phyloP scores from a whole-genome alignment of 2,888 invertebrate species.

The Drosophila recens region DNA sequence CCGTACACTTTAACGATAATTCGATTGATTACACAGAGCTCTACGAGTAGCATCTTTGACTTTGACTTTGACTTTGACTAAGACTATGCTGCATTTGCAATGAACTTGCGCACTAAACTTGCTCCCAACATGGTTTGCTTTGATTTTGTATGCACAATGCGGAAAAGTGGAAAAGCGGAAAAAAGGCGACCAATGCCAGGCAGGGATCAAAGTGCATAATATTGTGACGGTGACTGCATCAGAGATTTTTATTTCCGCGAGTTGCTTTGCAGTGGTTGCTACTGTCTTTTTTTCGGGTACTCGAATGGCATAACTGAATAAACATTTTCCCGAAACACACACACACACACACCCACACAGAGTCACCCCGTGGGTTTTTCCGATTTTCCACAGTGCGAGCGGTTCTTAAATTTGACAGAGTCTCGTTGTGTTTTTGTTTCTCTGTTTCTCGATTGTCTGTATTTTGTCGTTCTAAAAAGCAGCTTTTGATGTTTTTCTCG shows the following conservation, averaged over 20 bases:
- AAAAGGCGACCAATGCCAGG: constrained; percentile 6
- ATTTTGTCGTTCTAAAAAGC: constrained; percentile 11
- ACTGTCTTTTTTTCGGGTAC: constrained; percentile 14
- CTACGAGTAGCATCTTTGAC: neutral
- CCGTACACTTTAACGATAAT: constrained; percentile 42
- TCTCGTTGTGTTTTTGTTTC: constrained; percentile 11
- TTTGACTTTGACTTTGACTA: neutral
- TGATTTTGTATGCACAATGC: constrained; percentile 55
- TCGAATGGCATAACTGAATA: constrained; percentile 48
- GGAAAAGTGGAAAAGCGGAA: constrained; percentile 9
- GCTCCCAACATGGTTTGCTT: constrained; percentile 17
- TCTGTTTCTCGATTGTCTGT: constrained; percentile 21
- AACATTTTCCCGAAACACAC: constrained; percentile 27
- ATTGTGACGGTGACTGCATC: constrained; percentile 30
- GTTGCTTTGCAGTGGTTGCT: constrained; percentile 35
- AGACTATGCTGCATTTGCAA: constrained; percentile 14
- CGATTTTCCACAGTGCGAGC: constrained; percentile 17
- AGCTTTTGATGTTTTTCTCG: constrained; percentile 67
- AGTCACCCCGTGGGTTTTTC: constrained; percentile 11
- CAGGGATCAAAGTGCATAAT: constrained; percentile 58
- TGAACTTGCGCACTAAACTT: neutral
- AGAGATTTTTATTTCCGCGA: constrained; percentile 14
- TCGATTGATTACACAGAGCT: constrained; percentile 52
- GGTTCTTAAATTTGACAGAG: constrained; percentile 45
- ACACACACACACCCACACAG: neutral